These are phyloP conservation scores for Eumaeus atala DNA, from an alignment of 1,140 invertebrate genomes.

Conservation along the genomic window DNA sequence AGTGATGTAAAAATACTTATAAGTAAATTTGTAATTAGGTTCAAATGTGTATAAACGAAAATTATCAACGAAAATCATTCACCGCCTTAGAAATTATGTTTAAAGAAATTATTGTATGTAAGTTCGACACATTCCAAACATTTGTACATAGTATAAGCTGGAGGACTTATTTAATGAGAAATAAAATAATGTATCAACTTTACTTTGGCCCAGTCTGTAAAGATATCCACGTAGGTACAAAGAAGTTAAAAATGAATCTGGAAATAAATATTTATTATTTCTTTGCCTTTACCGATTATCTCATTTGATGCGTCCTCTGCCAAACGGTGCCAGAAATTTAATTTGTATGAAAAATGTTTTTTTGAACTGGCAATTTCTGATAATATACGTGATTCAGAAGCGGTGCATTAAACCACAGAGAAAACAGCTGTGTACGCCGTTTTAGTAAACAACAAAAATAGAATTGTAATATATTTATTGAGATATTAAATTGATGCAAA, in stretches of 20 bases:
- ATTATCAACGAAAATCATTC: slow-evolving; percentile 1
- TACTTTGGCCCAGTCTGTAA: no score
- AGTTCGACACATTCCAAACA: neutral
- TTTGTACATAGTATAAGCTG: neutral
- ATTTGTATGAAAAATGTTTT: neutral
- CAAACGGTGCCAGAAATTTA: neutral
- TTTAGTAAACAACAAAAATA: slow-evolving; percentile 30
- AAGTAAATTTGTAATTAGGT: slow-evolving; percentile 4
- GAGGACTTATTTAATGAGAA: no score
- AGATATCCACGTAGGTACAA: no score
- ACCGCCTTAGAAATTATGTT: neutral
- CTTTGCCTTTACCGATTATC: no score
- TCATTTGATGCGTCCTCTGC: neutral
- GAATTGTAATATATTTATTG: slow-evolving; percentile 65
- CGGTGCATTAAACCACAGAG: no score
- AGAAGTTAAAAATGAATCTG: no score
- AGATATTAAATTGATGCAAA: slow-evolving; percentile 34
- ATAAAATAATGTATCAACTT: no score
- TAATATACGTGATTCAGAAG: no score
- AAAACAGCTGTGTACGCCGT: no score
- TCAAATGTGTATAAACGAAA: slow-evolving; percentile 4
- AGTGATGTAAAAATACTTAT: slow-evolving; percentile 8
- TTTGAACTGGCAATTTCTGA: neutral
- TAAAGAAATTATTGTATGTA: no score
- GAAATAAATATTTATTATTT: neutral